These are phyloP conservation scores for Bucorvus abyssinicus DNA, from an alignment of 2,797 vertebrate species.

Conservation along the genomic window DNA sequence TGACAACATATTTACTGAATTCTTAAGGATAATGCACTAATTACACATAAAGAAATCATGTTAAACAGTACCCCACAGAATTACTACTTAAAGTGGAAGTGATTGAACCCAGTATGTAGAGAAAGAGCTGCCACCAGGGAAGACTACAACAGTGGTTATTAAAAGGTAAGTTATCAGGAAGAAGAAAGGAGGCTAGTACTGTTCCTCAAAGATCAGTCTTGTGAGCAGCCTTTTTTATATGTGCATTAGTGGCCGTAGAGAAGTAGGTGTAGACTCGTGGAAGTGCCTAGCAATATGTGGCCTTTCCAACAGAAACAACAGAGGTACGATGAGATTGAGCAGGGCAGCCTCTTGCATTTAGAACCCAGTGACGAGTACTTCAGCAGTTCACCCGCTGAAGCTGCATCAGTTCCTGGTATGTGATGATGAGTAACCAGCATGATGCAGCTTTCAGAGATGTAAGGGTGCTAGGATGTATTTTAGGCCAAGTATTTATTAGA, in stretches of 20 bases:
- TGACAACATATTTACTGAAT: not conserved
- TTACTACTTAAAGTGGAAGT: not conserved
- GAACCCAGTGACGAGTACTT: not conserved
- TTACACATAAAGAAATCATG: not conserved
- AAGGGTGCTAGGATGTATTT: not conserved
- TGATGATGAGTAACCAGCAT: not conserved
- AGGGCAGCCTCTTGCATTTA: not conserved
- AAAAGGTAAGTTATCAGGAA: not conserved
- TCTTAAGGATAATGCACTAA: not conserved
- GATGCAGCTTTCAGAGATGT: not conserved
- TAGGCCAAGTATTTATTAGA: not conserved
- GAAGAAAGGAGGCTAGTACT: not conserved
- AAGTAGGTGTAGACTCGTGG: not conserved
- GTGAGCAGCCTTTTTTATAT: not conserved
- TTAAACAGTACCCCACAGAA: not conserved
- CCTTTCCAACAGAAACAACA: not conserved
- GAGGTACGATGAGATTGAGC: not conserved
- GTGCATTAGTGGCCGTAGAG: rapidly evolving
- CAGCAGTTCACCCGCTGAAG: not conserved
- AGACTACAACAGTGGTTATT: not conserved
- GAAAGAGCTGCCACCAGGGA: not conserved
- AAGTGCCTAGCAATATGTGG: not conserved
- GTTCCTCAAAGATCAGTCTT: not conserved
- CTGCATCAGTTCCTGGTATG: not conserved
- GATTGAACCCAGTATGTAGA: not conserved